Conservation (phyloP, 1,140 invertebrate species). For the Mizuhopecten yessoensis region DNA sequence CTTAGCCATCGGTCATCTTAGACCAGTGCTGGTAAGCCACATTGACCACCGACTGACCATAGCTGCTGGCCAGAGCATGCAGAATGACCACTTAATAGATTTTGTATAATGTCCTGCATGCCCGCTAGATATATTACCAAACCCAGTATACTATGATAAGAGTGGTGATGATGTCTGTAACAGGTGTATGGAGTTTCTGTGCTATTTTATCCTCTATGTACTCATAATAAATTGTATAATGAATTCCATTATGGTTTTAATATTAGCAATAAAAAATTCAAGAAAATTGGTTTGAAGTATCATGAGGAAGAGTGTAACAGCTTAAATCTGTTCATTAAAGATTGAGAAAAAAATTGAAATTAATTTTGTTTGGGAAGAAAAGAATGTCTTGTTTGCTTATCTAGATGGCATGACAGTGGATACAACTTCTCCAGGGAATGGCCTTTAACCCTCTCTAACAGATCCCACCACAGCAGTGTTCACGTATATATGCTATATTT, state of each 20-base stretch:
- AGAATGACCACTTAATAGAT: neutral
- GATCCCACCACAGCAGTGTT: neutral
- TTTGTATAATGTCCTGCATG: constrained; percentile 25
- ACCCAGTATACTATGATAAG: neutral
- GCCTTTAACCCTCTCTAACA: too few species aligned
- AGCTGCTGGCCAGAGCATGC: constrained; percentile 18
- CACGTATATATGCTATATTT: neutral
- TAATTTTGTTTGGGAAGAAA: neutral
- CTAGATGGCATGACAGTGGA: neutral
- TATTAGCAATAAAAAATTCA: too few species aligned
- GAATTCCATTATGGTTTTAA: too few species aligned
- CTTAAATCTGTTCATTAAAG: too few species aligned
- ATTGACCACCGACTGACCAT: constrained; percentile 21
- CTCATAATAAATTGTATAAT: neutral
- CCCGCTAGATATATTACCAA: neutral
- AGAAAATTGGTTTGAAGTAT: too few species aligned
- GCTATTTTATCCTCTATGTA: neutral
- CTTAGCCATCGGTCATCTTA: constrained; percentile 25
- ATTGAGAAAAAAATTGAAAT: neutral
- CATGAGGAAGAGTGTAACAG: too few species aligned
- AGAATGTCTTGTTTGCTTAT: neutral
- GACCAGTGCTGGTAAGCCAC: constrained; percentile 30
- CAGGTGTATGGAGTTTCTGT: too few species aligned
- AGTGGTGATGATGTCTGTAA: neutral
- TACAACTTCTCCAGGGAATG: too few species aligned